These are phyloP conservation scores for Dendroctonus ponderosae DNA, from an alignment of 1,140 invertebrate species.

Conservation along the genomic window DNA sequence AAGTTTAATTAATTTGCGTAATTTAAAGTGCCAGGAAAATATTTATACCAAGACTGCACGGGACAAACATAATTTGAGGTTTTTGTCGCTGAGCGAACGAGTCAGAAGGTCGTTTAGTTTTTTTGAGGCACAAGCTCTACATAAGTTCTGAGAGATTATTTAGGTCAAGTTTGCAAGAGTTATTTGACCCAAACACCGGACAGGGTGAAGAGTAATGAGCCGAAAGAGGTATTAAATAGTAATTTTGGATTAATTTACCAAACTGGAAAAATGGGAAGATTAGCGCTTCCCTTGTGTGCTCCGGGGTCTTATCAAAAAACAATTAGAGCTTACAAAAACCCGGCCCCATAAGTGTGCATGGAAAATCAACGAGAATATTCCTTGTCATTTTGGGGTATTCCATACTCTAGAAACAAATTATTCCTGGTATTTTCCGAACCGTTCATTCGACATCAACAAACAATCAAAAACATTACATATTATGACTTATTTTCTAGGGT, in stretches of 20 bases:
- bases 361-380: too few relatives aligned
- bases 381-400: too few relatives aligned
- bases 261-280: constrained; percentile 10
- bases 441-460: too few relatives aligned
- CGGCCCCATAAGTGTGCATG: not conserved
- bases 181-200: not conserved
- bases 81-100: constrained; percentile 1
- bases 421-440: too few relatives aligned
- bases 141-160: constrained; percentile 2
- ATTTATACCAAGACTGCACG: not conserved
- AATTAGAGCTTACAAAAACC: not conserved
- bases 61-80: constrained; percentile 6
- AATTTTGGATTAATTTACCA: constrained; percentile 7
- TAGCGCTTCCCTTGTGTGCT: constrained; percentile 1
- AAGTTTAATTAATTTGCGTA: constrained; percentile 5
- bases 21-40: constrained; percentile 6
- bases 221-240: constrained; percentile 18
- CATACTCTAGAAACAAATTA: too few relatives aligned
- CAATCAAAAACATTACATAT: too few relatives aligned
- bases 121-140: not conserved
- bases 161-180: constrained; percentile 5
- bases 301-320: constrained; percentile 2
- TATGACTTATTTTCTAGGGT: too few relatives aligned
- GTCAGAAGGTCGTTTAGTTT: constrained; percentile 6
- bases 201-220: constrained; percentile 4